These are phyloP conservation scores for Epinephelus fuscoguttatus DNA, from an alignment of 2,113 vertebrate species.

Conservation along the genomic window DNA sequence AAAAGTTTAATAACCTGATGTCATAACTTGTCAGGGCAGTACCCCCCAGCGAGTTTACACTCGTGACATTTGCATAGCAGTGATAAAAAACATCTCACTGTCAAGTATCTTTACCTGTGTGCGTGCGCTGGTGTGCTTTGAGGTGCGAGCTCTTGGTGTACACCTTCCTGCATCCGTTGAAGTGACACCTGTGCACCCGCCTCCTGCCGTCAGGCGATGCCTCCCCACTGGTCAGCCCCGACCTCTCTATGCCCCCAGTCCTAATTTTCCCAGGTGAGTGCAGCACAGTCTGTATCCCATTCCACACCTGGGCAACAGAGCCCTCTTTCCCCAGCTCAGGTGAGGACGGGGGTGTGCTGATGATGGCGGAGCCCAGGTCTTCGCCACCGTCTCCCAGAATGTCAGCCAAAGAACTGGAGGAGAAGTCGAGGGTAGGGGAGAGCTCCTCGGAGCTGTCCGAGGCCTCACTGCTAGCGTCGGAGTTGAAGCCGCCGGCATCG, in stretches of 20 bases:
- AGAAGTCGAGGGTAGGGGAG: slow-evolving; percentile 90
- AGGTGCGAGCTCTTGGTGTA: slow-evolving; percentile 99
- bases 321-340: slow-evolving; percentile 91
- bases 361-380: slow-evolving; percentile 88
- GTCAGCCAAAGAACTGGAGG: slow-evolving; percentile 88
- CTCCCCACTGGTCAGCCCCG: slow-evolving; percentile 86
- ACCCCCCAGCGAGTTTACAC: neutral
- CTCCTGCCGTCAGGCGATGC: slow-evolving; percentile 92
- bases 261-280: slow-evolving; percentile 91
- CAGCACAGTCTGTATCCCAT: slow-evolving; percentile 86
- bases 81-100: neutral
- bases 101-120: slow-evolving; percentile 88
- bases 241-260: slow-evolving; percentile 86
- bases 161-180: slow-evolving; percentile 98
- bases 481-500: slow-evolving; percentile 91
- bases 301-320: slow-evolving; percentile 88
- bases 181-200: slow-evolving; percentile 94
- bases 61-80: neutral
- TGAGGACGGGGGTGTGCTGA: slow-evolving; percentile 93
- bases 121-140: slow-evolving; percentile 98
- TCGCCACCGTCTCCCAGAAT: slow-evolving; percentile 88
- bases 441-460: slow-evolving; percentile 96
- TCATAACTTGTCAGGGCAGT: neutral
- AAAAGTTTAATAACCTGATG: neutral
- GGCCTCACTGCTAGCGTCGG: slow-evolving; percentile 93